These are phyloP conservation scores for Malthinus seriepunctatus DNA, from an alignment of 2,888 invertebrate species.

Conservation along the genomic window DNA sequence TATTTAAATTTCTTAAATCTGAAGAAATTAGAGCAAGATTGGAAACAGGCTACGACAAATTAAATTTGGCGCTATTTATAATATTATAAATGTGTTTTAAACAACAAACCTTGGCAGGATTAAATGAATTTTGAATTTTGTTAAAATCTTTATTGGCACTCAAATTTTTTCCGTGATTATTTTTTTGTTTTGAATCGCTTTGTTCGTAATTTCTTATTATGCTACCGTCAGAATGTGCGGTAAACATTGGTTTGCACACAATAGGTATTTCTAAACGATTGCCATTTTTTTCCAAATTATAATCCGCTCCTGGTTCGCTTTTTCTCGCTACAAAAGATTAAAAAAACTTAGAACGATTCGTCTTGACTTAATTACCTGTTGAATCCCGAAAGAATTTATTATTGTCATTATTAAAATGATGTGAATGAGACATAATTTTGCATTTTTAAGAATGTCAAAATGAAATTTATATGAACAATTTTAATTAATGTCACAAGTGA, in stretches of 20 bases:
- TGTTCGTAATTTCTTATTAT: constrained; percentile 25
- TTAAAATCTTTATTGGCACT: constrained; percentile 31
- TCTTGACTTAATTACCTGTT: not conserved
- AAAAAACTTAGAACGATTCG: too few relatives aligned
- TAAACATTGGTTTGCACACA: constrained; percentile 19
- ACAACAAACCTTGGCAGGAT: not conserved
- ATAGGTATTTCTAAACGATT: constrained; percentile 13
- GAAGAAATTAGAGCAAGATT: constrained; percentile 12
- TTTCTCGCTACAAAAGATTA: constrained; percentile 12
- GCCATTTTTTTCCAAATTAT: constrained; percentile 4
- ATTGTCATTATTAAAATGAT: not conserved
- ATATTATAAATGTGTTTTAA: not conserved
- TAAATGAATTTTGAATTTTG: not conserved
- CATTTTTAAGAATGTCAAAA: not conserved
- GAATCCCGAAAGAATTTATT: constrained; percentile 1
- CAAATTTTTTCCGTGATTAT: constrained; percentile 32
- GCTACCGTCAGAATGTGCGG: constrained; percentile 31
- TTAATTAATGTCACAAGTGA: not conserved
- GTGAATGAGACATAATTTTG: not conserved
- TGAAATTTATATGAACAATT: constrained; percentile 1
- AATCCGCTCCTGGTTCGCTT: constrained; percentile 10
- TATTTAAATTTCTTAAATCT: constrained; percentile 30
- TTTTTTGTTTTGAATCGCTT: constrained; percentile 31
- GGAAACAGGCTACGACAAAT: constrained; percentile 17
- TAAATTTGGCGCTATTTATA: not conserved